These are phyloP conservation scores for Pammene fasciana DNA, from an alignment of 2,888 invertebrate genomes.

Conservation along the genomic window DNA sequence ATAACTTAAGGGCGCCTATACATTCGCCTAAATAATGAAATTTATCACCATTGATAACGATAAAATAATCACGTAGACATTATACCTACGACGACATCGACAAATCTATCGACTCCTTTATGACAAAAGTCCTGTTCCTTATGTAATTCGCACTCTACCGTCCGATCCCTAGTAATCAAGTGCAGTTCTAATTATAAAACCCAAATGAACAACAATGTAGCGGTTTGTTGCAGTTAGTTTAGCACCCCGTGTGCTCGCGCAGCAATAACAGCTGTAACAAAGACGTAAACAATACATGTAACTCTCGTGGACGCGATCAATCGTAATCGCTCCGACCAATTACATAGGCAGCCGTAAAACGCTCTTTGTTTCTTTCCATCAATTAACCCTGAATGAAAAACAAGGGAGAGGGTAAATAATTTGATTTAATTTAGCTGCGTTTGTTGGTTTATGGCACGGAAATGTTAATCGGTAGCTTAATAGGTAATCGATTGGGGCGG, in stretches of 20 bases:
- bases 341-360: slow-evolving; percentile 42
- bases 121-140: too few species aligned
- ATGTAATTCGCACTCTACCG: too few species aligned
- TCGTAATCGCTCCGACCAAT: slow-evolving; percentile 40
- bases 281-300: slow-evolving; percentile 38
- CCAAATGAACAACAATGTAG: background rate
- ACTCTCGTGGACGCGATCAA: slow-evolving; percentile 35
- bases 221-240: slow-evolving; percentile 19
- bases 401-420: slow-evolving; percentile 29
- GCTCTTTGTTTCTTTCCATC: slow-evolving; percentile 41
- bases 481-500: background rate
- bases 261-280: slow-evolving; percentile 21
- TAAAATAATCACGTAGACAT: too few species aligned
- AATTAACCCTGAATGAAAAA: slow-evolving; percentile 41
- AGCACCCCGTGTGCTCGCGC: background rate
- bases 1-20: too few species aligned
- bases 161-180: too few species aligned
- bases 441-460: slow-evolving; percentile 17
- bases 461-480: slow-evolving; percentile 13
- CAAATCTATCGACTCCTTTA: too few species aligned
- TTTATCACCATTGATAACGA: too few species aligned
- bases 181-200: background rate
- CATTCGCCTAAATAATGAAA: too few species aligned
- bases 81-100: too few species aligned
- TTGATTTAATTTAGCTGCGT: slow-evolving; percentile 36